Conservation (phyloP, 2,797 vertebrate species). For the Ptychobarbus kaznakovi region DNA sequence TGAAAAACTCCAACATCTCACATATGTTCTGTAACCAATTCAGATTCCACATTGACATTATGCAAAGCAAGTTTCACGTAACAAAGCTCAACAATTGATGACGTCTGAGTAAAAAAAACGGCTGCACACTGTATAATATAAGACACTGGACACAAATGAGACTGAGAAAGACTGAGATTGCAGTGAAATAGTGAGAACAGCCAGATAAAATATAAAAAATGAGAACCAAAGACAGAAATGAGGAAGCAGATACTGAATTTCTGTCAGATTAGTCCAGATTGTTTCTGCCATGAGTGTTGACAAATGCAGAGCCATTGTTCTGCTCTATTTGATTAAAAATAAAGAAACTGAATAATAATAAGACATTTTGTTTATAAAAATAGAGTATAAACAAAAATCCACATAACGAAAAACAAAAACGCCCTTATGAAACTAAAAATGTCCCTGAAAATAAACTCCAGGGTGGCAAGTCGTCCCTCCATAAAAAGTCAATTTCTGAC, state of each 20-base stretch:
- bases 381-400: neutral
- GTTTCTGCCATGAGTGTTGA: constrained; percentile 6
- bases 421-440: neutral
- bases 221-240: neutral
- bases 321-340: neutral
- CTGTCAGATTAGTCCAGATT: neutral
- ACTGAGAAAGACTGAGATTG: neutral
- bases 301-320: neutral
- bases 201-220: neutral
- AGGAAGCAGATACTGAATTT: neutral
- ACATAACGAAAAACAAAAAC: neutral
- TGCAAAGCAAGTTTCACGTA: neutral
- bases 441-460: neutral
- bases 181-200: neutral
- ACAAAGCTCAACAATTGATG: neutral
- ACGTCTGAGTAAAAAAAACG: neutral
- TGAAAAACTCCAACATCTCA: neutral
- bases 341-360: neutral
- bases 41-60: neutral
- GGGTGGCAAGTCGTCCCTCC: neutral
- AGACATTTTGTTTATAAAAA: neutral
- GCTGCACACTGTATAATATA: neutral
- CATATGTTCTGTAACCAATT: neutral
- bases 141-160: neutral
- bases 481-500: neutral